Conservation (phyloP, 2,797 vertebrate genomes). For the Chiloscyllium punctatum region DNA sequence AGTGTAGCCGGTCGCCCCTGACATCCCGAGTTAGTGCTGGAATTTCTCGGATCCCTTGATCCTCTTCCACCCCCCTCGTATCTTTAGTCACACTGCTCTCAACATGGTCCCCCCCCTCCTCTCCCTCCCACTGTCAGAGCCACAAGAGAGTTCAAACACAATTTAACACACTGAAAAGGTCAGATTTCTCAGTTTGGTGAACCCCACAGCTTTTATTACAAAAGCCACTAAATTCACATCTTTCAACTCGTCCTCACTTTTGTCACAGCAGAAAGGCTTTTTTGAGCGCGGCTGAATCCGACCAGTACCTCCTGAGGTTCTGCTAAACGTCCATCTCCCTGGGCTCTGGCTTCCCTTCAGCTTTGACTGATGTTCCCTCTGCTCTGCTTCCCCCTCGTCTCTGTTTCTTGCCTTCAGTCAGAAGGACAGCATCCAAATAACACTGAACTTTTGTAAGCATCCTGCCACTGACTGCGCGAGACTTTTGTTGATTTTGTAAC, state of each 20-base stretch:
- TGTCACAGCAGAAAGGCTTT: constrained; percentile 60
- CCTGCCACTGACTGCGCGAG: background rate
- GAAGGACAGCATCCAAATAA: constrained; percentile 18
- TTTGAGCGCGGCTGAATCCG: constrained; percentile 62
- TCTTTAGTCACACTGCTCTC: constrained; percentile 21
- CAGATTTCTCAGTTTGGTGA: constrained; percentile 72
- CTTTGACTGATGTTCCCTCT: constrained; percentile 68
- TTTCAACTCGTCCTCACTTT: constrained; percentile 67
- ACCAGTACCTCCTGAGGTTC: constrained; percentile 70
- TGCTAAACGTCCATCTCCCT: constrained; percentile 56
- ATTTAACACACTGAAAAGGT: constrained; percentile 70
- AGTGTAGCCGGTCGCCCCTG: background rate
- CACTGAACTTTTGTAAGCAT: background rate
- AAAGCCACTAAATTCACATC: constrained; percentile 77
- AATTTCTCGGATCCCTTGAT: background rate
- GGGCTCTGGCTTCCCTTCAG: constrained; percentile 53
- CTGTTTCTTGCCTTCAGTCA: background rate
- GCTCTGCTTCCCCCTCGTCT: background rate
- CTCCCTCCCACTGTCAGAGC: constrained; percentile 53
- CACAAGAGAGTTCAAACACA: constrained; percentile 69
- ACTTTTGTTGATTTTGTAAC: constrained; percentile 15
- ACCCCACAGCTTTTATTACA: constrained; percentile 69
- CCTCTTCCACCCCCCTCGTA: constrained; percentile 41
- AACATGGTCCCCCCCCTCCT: constrained; percentile 48
- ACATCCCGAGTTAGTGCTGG: background rate